Base-by-base conservation (phyloP, 2,888 invertebrate species). In the Drosophila anomelani region DNA sequence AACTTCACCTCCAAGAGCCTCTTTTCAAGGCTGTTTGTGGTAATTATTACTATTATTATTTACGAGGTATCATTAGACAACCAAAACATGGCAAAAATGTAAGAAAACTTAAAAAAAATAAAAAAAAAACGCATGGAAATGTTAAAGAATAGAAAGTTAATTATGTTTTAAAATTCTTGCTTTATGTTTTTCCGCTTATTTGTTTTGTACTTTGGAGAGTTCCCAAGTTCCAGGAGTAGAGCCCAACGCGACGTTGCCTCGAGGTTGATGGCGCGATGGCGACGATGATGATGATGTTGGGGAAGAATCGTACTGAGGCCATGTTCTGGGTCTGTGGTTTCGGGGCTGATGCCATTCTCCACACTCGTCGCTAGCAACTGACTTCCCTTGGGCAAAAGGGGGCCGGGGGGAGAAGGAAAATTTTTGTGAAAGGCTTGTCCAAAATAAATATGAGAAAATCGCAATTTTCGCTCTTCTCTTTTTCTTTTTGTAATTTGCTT, bases 131-230 rank as follows among this genome's bases (percentile, higher is more conserved):
- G 49, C 32, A 49, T 49, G 32, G 34, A 51, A 34, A 34, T 51
- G 51, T 34, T 20, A 51, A 20, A 51, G 51, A 88, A 87, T 89
- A 87, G 89, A 87, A 87, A 87, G 86, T 87, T 89, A 81, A 89
- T 87, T 87, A 82, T 76, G 81, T 79, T 78, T 78, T 78, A 71
- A 74, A 51, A 44, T 55, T 75, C 66, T 68, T 62, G 43, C 29
- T 56, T 60, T 54, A 53, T 41, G 53, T 61, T 49, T 47, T 59
- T 26, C 49, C 60, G 43, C 62, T 62, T 62, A 51, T 79, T 73
- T 61, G 55, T 67, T 59, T 73, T 67, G 63, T 55, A 38, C 71
- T 62, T 69, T 77, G 62, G 58, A 69, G 84, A 68, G 63, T 73
- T 80, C 69, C 79, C 75, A 59, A 70, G 54, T 79, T 67, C 62